These are phyloP conservation scores for Corythucha ciliata DNA, from an alignment of 2,888 invertebrate genomes.

Conservation along the genomic window DNA sequence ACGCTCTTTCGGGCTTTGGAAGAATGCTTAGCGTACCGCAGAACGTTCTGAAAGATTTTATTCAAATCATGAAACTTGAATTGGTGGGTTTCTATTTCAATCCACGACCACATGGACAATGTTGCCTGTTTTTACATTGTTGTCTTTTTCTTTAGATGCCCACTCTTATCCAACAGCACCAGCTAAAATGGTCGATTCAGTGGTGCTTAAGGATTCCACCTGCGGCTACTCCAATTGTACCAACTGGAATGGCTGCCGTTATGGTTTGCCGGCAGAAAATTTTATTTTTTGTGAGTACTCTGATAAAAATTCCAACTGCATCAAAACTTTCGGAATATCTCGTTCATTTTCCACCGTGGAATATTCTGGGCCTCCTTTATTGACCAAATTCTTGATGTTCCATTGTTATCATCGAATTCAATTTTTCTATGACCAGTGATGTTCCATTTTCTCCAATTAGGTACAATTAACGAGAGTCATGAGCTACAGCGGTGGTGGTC, in stretches of 20 bases:
- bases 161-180: slow-evolving; percentile 50
- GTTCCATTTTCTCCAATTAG: slow-evolving; percentile 37
- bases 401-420: background rate
- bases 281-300: slow-evolving; percentile 72
- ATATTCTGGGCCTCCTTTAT: too few species aligned
- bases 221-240: slow-evolving; percentile 69
- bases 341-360: background rate
- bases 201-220: slow-evolving; percentile 90
- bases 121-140: background rate
- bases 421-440: slow-evolving; percentile 1
- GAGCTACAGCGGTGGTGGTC: slow-evolving; percentile 43
- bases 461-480: slow-evolving; percentile 63
- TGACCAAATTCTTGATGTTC: background rate
- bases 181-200: slow-evolving; percentile 79
- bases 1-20: slow-evolving; percentile 76
- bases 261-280: slow-evolving; percentile 78
- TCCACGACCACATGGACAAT: background rate
- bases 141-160: slow-evolving; percentile 42
- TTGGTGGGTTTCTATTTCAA: slow-evolving; percentile 40
- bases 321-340: slow-evolving; percentile 1
- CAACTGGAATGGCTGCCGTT: slow-evolving; percentile 82
- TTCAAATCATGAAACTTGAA: slow-evolving; percentile 73
- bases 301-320: background rate
- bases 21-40: slow-evolving; percentile 74
- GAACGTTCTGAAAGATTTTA: slow-evolving; percentile 81